phyloP scores from a whole-genome alignment of 2,113 vertebrate genomes.

The Paramisgurnus dabryanus region DNA sequence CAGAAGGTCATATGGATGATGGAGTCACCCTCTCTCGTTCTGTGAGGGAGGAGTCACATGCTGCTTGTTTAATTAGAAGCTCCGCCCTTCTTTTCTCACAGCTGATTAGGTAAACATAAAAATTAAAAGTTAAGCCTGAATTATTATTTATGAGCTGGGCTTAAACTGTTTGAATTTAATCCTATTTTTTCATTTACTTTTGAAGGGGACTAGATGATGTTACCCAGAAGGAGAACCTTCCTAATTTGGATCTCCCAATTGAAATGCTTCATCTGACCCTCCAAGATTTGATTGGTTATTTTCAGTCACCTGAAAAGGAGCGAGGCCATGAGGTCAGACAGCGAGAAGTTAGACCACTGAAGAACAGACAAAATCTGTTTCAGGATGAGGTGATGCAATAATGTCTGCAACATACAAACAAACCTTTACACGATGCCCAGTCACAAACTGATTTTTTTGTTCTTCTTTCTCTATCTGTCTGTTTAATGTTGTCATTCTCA shows the following conservation, averaged over 20 bases:
- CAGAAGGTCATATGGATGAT: constrained; percentile 97
- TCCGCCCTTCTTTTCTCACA: constrained; percentile 85
- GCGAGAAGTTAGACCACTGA: constrained; percentile 79
- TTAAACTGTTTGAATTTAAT: neutral
- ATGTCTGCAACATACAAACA: neutral
- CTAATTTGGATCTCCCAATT: constrained; percentile 69
- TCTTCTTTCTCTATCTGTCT: neutral
- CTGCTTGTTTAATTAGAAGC: constrained; percentile 87
- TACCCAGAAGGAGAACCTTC: constrained; percentile 76
- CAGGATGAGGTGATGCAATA: constrained; percentile 85
- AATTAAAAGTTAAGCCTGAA: neutral
- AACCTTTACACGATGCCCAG: too few species aligned
- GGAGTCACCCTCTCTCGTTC: constrained; percentile 90
- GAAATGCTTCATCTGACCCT: constrained; percentile 82
- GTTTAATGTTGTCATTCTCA: constrained; percentile 58
- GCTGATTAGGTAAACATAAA: constrained; percentile 81
- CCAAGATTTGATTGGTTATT: constrained; percentile 88
- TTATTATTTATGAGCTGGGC: too few species aligned
- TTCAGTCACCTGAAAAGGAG: constrained; percentile 80
- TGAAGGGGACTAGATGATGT: constrained; percentile 84
- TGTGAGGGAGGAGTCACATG: constrained; percentile 89
- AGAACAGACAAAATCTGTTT: constrained; percentile 93
- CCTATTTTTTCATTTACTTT: neutral
- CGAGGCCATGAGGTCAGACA: constrained; percentile 84
- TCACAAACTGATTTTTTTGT: too few species aligned